A percentile compares a stretch with the other conserved stretches of the same genome.
phyloP scores from a whole-genome alignment of 2,888 invertebrate genomes.

The Leucophora obtusa region DNA sequence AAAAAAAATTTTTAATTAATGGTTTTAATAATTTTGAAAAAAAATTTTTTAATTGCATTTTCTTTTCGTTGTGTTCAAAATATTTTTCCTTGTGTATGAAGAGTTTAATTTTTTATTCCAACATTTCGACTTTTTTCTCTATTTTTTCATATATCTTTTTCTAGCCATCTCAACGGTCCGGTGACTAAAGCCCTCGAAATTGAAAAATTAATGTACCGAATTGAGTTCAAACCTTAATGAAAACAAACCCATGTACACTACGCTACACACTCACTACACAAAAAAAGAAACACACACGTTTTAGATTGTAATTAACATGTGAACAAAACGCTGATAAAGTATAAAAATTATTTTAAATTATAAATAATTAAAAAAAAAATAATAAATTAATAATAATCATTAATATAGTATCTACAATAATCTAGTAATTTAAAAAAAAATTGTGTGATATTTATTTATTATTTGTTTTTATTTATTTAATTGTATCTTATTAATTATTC shows the following conservation, averaged over 20 bases:
- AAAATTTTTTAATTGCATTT: slow-evolving; percentile 59
- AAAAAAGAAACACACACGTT: slow-evolving; percentile 48
- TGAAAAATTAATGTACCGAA: slow-evolving; percentile 63
- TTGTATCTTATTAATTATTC: not conserved
- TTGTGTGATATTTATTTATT: slow-evolving; percentile 15
- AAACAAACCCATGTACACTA: slow-evolving; percentile 54
- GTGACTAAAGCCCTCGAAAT: slow-evolving; percentile 76
- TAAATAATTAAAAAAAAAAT: slow-evolving; percentile 41
- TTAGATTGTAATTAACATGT: slow-evolving; percentile 68
- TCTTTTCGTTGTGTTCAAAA: not conserved
- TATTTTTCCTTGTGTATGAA: slow-evolving; percentile 15
- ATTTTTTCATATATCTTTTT: slow-evolving; percentile 67
- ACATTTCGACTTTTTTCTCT: slow-evolving; percentile 46
- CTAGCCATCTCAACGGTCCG: slow-evolving; percentile 79
- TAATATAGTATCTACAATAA: slow-evolving; percentile 8
- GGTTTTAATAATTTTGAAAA: slow-evolving; percentile 19
- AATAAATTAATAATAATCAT: slow-evolving; percentile 19
- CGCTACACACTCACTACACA: slow-evolving; percentile 50
- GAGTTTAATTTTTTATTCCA: slow-evolving; percentile 15
- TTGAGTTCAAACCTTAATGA: slow-evolving; percentile 45
- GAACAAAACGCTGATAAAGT: slow-evolving; percentile 67
- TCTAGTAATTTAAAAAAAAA: not conserved
- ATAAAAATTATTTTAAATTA: slow-evolving; percentile 37
- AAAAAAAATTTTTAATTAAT: too few species aligned
- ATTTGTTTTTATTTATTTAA: not conserved